Evolutionary conservation across 1,140 invertebrate species (phyloP), one percentile per base, ranked within the genome.

Genomic region (Zaprionus vittiger): DNA sequence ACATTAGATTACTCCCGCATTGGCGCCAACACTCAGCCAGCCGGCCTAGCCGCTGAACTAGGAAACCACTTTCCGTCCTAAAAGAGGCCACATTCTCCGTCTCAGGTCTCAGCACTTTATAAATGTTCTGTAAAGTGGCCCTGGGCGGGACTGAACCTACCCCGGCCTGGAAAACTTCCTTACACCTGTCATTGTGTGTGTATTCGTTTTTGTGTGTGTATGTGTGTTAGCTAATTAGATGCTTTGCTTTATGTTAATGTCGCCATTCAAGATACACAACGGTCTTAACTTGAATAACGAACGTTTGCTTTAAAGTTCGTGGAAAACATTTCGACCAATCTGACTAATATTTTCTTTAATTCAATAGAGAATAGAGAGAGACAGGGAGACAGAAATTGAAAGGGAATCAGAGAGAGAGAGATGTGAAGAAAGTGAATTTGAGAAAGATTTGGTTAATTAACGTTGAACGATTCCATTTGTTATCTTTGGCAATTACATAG

Each of bases 201-300:
- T 22, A 5, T 20, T 49, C 5, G 44, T 52, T 7, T 20, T 4
- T 52, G 20, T 20, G 47, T 20, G 17, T 12, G 9, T 49, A 11
- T 22, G 9, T 47, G 7, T 14, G 9, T 73, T 72, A 80, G 80
- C 63, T 89, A 89, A 89, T 89, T 90, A 89, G 81, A 76, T 85
- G 84, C 81, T 84, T 47, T 80, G 81, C 79, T 89, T 89, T 90
- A 89, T 90, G 79, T 67, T 71, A 81, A 89, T 73, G 71, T 52
- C 22, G 54, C 70, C 49, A 47, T 47, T 47, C 7, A 17, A 47
- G 41, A n/a, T 9, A 47, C 41, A n/a, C 41, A 47, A 17, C 7
- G n/a, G 6, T 17, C n/a, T 20, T 0, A 17, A 0, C n/a, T 38
- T 14, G 37, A 12, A 38, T 38, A 38, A 38, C 37, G 14, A 47